Conservation (phyloP, 2,888 invertebrate species). For the Caradrina clavipalpis region DNA sequence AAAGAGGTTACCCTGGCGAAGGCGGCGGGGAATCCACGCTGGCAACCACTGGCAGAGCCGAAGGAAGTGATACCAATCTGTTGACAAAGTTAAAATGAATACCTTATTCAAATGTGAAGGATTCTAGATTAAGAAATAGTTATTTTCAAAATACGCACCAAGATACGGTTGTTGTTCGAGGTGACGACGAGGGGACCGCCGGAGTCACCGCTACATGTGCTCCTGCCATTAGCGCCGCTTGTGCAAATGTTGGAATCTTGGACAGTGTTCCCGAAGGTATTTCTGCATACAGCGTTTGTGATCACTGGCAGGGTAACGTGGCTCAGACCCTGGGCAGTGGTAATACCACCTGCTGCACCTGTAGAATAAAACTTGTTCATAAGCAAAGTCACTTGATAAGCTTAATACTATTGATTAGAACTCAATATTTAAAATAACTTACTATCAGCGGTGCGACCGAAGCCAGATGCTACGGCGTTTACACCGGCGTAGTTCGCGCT, state of each 20-base stretch:
- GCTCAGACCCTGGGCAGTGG: slow-evolving; percentile 23
- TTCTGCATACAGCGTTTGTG: slow-evolving; percentile 14
- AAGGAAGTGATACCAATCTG: slow-evolving; percentile 76
- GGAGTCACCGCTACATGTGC: slow-evolving; percentile 73
- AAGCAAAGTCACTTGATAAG: not conserved
- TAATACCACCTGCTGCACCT: slow-evolving; percentile 15
- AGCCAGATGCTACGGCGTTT: slow-evolving; percentile 77
- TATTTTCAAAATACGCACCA: slow-evolving; percentile 62
- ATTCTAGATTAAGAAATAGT: not conserved
- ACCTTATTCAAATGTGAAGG: not conserved
- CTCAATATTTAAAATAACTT: not conserved
- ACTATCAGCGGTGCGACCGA: slow-evolving; percentile 67
- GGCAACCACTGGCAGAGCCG: slow-evolving; percentile 66
- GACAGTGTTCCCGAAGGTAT: slow-evolving; percentile 47
- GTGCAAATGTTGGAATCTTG: slow-evolving; percentile 69
- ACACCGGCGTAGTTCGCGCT: slow-evolving; percentile 66
- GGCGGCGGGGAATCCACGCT: slow-evolving; percentile 63
- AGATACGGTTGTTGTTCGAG: slow-evolving; percentile 49
- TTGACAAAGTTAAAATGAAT: slow-evolving; percentile 1
- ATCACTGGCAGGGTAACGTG: slow-evolving; percentile 42
- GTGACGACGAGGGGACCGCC: slow-evolving; percentile 72
- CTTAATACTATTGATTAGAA: not conserved
- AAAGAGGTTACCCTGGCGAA: slow-evolving; percentile 72
- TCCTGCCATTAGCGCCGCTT: slow-evolving; percentile 63
- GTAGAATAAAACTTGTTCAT: not conserved